Evolutionary conservation across 2,113 vertebrate species (phyloP), one percentile per base, ranked within the genome.

Genomic region (Calidris pygmaea): DNA sequence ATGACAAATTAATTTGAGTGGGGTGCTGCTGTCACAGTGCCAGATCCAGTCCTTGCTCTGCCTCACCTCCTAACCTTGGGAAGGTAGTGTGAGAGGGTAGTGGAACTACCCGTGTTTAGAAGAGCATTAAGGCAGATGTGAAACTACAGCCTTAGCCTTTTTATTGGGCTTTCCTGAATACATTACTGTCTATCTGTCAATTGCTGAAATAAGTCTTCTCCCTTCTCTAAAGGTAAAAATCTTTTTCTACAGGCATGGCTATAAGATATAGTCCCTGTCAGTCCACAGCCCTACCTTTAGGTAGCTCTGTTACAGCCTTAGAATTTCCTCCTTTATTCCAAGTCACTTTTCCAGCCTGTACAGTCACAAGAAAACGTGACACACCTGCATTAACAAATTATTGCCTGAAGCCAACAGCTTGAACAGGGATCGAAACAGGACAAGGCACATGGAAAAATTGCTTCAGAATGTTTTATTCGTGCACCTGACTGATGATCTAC

Each of bases 401-500:
- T 67, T 89, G 72, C 89, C 87, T 93, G 63, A 74, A 96, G 93
- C 91, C 43, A 90, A 27, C 35, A 55, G n/a, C 89, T 68, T 72
- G 53, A 92, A 88, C 53, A 48, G 59, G 27, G 68, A 62, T 45
- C 1, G 5, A 74, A 94, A 85, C 78, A 95, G 78, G 56, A 72
- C 56, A 74, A 91, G 78, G 70, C 48, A 71, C 65, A 52, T 27
- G 58, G 60, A 88, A 86, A 32, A 91, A 78, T 94, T 85, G 60
- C 47, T 89, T 85, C 26, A 55, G 68, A 91, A 93, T 91, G 70
- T 85, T 96, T 94, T 93, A 87, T 89, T 96, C 56, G 85, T 89
- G 66, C 37, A 82, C 30, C 56, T 94, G 77, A 85, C 59, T 93
- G 90, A 87, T 82, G 73, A 89, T 83, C 74, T 85, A 63, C 50